phyloP scores from a whole-genome alignment of 2,113 vertebrate genomes.

The Sciurus niger region DNA sequence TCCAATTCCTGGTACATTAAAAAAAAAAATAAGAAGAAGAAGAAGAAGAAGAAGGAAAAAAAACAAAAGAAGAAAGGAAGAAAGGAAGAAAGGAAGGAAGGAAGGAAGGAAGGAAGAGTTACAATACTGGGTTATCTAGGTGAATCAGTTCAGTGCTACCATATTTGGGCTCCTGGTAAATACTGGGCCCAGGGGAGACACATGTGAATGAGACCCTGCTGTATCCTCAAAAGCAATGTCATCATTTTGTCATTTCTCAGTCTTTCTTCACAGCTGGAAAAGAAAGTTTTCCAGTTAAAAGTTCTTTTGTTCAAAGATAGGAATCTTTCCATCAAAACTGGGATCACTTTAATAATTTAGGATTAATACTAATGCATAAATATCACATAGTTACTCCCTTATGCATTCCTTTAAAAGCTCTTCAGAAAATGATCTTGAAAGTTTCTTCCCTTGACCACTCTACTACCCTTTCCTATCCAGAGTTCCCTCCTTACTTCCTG shows the following conservation, averaged over 20 bases:
- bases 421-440: slow-evolving; percentile 48
- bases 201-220: neutral
- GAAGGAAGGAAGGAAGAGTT: no score
- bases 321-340: neutral
- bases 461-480: neutral
- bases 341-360: neutral
- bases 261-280: neutral
- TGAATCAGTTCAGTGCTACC: neutral
- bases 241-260: neutral
- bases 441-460: neutral
- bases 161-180: neutral
- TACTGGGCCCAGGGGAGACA: neutral
- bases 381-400: neutral
- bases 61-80: no score
- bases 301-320: slow-evolving; percentile 12
- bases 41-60: no score
- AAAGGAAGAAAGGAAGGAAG: no score
- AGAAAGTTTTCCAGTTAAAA: neutral
- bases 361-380: neutral
- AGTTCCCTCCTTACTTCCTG: neutral
- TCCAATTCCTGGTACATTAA: no score
- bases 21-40: no score
- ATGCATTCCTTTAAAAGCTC: neutral
- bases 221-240: neutral
- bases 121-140: neutral